Percentiles rank a stretch among this genome's conserved stretches.
phyloP scores from a whole-genome alignment of 2,888 invertebrate genomes.

The Cephus rjabovi region DNA sequence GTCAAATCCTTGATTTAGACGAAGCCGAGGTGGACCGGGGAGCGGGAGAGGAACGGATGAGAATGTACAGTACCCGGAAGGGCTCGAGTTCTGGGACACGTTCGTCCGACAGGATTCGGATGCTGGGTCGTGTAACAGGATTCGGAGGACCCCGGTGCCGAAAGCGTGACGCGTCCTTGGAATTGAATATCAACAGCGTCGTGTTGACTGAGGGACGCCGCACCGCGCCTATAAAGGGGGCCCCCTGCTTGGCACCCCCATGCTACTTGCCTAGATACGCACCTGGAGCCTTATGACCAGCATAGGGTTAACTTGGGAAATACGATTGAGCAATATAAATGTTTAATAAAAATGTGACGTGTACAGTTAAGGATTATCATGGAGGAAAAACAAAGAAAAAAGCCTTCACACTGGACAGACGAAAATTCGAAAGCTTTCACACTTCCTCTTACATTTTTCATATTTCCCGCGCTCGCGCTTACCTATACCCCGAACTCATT shows the following conservation, averaged over 20 bases:
- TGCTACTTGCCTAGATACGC: not conserved
- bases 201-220: not conserved
- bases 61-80: not conserved
- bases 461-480: not conserved
- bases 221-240: not conserved
- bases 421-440: not conserved
- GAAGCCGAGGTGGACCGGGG: not conserved
- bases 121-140: not conserved
- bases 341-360: not conserved
- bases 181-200: not conserved
- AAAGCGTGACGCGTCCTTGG: not conserved
- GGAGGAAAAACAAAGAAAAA: not conserved
- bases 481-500: not conserved
- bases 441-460: not conserved
- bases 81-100: not conserved
- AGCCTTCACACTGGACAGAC: not conserved
- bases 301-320: not conserved
- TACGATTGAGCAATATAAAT: not conserved
- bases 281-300: not conserved
- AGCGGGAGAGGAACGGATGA: not conserved
- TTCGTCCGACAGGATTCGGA: not conserved
- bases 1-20: not conserved
- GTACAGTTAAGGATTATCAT: not conserved
- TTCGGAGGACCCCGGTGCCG: not conserved
- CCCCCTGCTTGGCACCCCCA: not conserved